These are phyloP conservation scores for Macrostomum lignano DNA, from an alignment of 1,140 invertebrate species.

Conservation along the genomic window DNA sequence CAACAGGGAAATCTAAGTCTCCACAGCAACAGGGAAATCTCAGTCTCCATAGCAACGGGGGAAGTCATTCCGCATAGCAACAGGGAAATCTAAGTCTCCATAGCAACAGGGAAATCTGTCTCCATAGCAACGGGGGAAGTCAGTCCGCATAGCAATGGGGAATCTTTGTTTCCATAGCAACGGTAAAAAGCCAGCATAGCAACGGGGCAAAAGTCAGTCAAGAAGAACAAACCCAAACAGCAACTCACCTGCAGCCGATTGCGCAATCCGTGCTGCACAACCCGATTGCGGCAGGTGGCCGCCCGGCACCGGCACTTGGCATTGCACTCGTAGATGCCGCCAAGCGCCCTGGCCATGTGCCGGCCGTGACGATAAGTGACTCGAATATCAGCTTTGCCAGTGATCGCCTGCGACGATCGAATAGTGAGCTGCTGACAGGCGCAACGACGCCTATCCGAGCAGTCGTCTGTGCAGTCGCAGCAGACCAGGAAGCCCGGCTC, in stretches of 20 bases:
- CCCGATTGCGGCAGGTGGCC: constrained; percentile 18
- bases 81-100: no score
- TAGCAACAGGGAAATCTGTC: no score
- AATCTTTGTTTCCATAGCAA: no score
- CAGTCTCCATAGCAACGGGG: no score
- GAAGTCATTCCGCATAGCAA: no score
- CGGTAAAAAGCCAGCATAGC: no score
- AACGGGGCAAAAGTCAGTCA: neutral
- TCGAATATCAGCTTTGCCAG: no score
- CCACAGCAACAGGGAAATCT: no score
- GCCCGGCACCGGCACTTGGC: constrained; percentile 30
- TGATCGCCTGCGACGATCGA: constrained; percentile 35
- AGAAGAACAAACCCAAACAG: constrained; percentile 2
- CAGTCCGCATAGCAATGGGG: no score
- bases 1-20: no score
- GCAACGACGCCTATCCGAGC: constrained; percentile 56
- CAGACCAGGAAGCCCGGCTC: constrained; percentile 56
- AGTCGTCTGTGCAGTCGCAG: constrained; percentile 70
- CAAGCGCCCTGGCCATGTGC: constrained; percentile 7
- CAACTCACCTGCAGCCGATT: constrained; percentile 17
- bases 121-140: no score
- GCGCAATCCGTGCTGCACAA: constrained; percentile 23
- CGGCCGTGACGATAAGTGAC: constrained; percentile 14
- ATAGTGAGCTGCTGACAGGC: constrained; percentile 64
- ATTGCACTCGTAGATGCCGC: constrained; percentile 83